phyloP scores from a whole-genome alignment of 2,797 vertebrate species.

The Cyprinodon diabolis region DNA sequence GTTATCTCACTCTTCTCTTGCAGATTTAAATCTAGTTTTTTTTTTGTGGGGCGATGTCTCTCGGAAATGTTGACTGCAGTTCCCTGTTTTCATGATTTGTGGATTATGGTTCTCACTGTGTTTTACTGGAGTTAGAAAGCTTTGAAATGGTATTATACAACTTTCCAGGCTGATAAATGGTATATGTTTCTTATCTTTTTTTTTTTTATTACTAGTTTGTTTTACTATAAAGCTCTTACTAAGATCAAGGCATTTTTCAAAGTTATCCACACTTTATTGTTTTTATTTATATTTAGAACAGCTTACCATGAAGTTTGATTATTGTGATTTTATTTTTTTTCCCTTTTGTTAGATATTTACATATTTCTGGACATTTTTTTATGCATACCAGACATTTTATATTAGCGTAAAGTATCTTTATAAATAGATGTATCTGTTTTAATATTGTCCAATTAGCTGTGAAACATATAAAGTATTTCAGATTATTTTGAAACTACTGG shows the following conservation, averaged over 20 bases:
- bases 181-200: not conserved
- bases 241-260: no score
- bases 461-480: not conserved
- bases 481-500: not conserved
- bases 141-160: not conserved
- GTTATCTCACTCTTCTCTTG: no score
- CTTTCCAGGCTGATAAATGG: not conserved
- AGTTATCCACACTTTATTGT: no score
- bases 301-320: not conserved
- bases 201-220: not conserved
- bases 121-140: not conserved
- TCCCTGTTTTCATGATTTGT: not conserved
- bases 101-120: not conserved
- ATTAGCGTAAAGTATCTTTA: not conserved
- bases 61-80: not conserved
- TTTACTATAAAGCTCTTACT: not conserved
- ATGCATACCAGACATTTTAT: not conserved
- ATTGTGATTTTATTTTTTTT: not conserved
- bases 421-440: not conserved
- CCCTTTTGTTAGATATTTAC: no score
- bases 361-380: not conserved
- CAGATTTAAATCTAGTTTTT: no score
- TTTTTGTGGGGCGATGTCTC: not conserved
- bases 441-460: not conserved
- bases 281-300: not conserved